phyloP scores from a whole-genome alignment of 2,113 vertebrate genomes.

The Anser cygnoides region DNA sequence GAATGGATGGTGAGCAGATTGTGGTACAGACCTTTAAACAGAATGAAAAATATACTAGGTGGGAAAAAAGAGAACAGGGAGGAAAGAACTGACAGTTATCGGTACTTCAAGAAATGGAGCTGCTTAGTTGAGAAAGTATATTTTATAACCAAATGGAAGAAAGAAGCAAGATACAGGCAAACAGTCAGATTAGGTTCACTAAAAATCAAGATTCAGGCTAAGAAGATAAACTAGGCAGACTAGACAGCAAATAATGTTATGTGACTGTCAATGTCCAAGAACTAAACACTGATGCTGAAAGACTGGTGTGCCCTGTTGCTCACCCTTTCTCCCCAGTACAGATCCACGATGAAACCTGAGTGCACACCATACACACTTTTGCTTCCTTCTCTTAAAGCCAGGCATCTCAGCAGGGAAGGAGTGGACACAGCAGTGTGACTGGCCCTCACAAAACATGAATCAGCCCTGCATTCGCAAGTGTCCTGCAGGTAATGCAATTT shows the following conservation, averaged over 20 bases:
- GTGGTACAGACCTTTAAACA: not conserved
- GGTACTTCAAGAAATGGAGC: not conserved
- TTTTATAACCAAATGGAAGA: not conserved
- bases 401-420: not conserved
- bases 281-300: not conserved
- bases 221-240: not conserved
- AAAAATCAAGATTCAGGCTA: not conserved
- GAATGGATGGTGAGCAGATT: not conserved
- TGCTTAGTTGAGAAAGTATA: not conserved
- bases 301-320: not conserved
- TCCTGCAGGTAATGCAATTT: not conserved
- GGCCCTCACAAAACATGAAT: not conserved
- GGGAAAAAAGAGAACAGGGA: not conserved
- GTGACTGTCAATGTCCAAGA: not conserved
- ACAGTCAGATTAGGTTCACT: not conserved
- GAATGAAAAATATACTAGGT: not conserved
- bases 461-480: not conserved
- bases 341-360: not conserved
- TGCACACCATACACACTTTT: not conserved
- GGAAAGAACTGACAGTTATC: not conserved
- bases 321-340: not conserved
- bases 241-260: not conserved
- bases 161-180: not conserved
- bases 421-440: not conserved
- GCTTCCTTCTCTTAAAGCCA: not conserved